Conservation (phyloP, 2,888 invertebrate species). For the Spilarctia lutea region DNA sequence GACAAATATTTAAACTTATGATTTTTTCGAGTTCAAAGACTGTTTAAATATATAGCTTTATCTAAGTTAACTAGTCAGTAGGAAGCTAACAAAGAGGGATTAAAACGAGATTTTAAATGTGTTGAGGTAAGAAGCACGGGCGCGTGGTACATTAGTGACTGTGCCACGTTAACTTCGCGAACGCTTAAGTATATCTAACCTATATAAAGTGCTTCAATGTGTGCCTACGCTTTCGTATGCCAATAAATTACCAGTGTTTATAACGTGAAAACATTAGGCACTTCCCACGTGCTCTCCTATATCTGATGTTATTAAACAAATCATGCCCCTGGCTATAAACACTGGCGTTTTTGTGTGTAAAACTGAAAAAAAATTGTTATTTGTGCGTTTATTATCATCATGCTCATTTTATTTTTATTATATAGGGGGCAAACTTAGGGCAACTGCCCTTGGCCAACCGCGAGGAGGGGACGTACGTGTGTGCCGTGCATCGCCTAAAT, state of each 20-base stretch:
- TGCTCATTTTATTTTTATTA: no score
- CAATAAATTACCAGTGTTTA: not conserved
- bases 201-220: not conserved
- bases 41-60: no score
- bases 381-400: not conserved
- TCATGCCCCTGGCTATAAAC: not conserved
- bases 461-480: no score
- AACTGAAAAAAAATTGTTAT: not conserved
- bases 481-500: no score
- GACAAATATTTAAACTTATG: no score
- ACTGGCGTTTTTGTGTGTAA: not conserved
- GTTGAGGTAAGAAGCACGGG: not conserved
- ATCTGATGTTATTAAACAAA: not conserved
- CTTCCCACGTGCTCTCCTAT: not conserved
- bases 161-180: not conserved
- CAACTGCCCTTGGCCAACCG: no score
- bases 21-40: no score
- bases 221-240: not conserved
- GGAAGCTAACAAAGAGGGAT: not conserved
- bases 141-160: no score
- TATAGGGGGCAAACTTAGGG: no score
- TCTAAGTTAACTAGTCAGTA: not conserved
- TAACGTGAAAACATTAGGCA: not conserved
- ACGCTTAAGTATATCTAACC: not conserved
- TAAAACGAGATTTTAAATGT: not conserved